Conservation (phyloP, 1,140 invertebrate species). For the Brachionus koreanus region DNA sequence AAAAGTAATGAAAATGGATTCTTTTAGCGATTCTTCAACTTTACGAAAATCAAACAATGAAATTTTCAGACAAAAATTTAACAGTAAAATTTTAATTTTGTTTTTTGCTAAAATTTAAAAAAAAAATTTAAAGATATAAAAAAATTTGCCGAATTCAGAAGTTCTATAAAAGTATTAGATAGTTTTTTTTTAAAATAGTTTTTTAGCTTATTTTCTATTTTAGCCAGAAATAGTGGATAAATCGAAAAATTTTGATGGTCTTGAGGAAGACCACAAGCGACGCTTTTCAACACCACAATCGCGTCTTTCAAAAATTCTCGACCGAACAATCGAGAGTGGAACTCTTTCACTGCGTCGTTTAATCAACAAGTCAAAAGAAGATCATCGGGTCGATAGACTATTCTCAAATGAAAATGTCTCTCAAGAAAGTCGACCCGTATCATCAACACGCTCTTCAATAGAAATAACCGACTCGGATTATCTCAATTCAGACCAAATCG, state of each 20-base stretch:
- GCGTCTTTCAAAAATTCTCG: not conserved
- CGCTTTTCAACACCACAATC: conserved; percentile 20
- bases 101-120: not conserved
- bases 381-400: not conserved
- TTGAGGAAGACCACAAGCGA: not conserved
- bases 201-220: not conserved
- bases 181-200: not conserved
- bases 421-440: not conserved
- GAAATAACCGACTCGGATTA: not conserved
- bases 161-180: not conserved
- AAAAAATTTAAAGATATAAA: not conserved
- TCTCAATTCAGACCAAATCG: not conserved
- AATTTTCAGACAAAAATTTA: conserved; percentile 27
- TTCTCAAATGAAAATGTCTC: not conserved
- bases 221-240: not conserved
- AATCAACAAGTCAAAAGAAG: not conserved
- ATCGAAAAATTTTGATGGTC: not conserved
- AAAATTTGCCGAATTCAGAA: not conserved
- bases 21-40: not conserved
- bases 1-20: conserved; percentile 40
- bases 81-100: not conserved
- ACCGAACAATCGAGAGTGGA: conserved; percentile 2
- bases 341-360: not conserved
- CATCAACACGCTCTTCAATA: not conserved
- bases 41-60: conserved; percentile 30